Evolutionary conservation across 1,140 invertebrate species (phyloP).

Genomic region (Lepeophtheirus salmonis): DNA sequence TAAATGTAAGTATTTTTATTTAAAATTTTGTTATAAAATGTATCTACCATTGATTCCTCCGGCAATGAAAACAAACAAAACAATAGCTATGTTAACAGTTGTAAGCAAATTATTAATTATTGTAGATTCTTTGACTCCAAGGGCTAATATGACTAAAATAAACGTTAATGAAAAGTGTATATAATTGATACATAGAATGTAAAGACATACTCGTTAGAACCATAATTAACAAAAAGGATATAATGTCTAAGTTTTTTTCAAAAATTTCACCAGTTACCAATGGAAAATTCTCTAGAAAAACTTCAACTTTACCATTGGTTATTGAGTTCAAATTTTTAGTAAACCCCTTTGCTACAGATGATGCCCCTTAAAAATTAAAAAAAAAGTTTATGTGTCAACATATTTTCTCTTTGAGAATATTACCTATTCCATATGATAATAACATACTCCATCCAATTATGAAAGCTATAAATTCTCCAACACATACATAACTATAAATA

Average conservation of each 20-base stretch:
- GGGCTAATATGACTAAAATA: neutral
- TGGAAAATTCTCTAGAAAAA: neutral
- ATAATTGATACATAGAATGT: no score
- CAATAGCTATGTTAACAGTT: neutral
- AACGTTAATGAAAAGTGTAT: neutral
- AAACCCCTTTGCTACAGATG: neutral
- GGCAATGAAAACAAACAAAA: neutral
- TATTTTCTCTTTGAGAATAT: no score
- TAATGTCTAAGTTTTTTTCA: neutral
- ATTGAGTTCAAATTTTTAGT: neutral
- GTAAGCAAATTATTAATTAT: neutral
- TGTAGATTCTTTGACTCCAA: neutral
- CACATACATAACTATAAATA: slow-evolving; percentile 90
- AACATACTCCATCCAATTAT: slow-evolving; percentile 96
- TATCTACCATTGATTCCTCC: neutral
- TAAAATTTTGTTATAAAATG: no score
- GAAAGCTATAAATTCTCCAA: slow-evolving; percentile 88
- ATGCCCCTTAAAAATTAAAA: no score
- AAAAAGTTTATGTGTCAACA: no score
- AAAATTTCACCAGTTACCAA: neutral
- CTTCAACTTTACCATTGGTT: neutral
- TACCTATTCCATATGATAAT: slow-evolving; percentile 70
- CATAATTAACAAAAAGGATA: neutral
- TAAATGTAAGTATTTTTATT: no score
- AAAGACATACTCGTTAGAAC: neutral